Percentiles rank a stretch among this genome's conserved stretches.
Evolutionary conservation across 2,888 invertebrate species (phyloP).

Genomic region (Nomada flava): DNA sequence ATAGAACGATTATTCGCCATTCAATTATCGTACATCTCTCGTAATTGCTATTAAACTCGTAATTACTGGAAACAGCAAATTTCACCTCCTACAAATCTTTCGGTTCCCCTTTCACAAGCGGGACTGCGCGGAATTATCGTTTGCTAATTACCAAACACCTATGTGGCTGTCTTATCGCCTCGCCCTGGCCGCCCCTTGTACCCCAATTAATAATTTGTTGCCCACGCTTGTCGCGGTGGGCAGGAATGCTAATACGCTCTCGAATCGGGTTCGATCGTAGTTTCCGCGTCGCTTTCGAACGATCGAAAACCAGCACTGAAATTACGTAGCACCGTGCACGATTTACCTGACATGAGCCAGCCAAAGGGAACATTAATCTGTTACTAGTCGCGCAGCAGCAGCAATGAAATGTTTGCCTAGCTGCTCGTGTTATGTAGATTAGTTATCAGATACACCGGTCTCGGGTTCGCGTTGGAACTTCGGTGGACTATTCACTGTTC

Average conservation of each 20-base stretch:
- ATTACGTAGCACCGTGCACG: conserved; percentile 20
- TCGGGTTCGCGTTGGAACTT: conserved; percentile 17
- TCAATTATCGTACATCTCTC: too few species aligned
- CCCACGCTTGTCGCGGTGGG: background rate
- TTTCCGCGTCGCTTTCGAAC: conserved; percentile 35
- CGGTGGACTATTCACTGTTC: background rate
- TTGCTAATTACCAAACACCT: background rate
- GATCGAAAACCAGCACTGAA: conserved; percentile 12
- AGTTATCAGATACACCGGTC: conserved; percentile 40
- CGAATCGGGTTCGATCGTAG: conserved; percentile 1
- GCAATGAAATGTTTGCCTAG: conserved; percentile 50
- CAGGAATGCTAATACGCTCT: conserved; percentile 14
- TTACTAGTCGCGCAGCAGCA: conserved; percentile 21
- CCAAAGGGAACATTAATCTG: conserved; percentile 50
- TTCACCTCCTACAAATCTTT: too few species aligned
- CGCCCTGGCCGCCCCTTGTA: background rate
- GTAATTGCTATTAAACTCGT: too few species aligned
- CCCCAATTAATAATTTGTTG: conserved; percentile 37
- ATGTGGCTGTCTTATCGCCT: background rate
- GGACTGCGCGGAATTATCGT: background rate
- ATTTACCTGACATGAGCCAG: conserved; percentile 30
- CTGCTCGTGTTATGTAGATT: conserved; percentile 56
- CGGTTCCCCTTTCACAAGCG: too few species aligned
- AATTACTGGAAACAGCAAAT: too few species aligned
- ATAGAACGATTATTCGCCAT: too few species aligned